Percentiles rank a stretch among this genome's conserved stretches.
phyloP scores from a whole-genome alignment of 2,888 invertebrate species.

The Acrocyrtus sp. region DNA sequence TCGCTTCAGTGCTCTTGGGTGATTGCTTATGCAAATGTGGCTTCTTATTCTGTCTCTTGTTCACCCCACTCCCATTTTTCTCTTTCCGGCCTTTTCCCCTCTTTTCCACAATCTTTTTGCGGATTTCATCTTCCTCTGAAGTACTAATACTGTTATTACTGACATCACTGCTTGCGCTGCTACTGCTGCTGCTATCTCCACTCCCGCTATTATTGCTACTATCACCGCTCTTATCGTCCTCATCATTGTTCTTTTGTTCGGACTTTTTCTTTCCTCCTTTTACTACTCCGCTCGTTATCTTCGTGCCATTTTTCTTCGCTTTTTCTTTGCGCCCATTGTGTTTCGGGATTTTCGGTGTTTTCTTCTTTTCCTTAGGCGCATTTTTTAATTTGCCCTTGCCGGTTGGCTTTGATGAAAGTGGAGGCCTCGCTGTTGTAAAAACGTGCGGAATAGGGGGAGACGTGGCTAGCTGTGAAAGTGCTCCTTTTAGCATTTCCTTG shows the following conservation, averaged over 20 bases:
- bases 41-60: slow-evolving; percentile 17
- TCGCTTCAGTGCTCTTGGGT: slow-evolving; percentile 35
- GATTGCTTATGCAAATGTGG: slow-evolving; percentile 41
- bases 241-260: background rate
- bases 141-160: slow-evolving; percentile 1
- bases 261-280: background rate
- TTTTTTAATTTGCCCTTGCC: no score
- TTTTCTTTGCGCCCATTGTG: no score
- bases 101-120: no score
- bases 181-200: slow-evolving; percentile 4
- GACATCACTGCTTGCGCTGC: background rate
- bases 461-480: slow-evolving; percentile 12
- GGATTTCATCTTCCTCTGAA: slow-evolving; percentile 19
- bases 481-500: slow-evolving; percentile 11
- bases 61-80: background rate
- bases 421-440: no score
- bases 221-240: slow-evolving; percentile 11
- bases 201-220: background rate
- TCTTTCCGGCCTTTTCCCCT: no score
- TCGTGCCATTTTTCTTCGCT: background rate
- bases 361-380: no score
- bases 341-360: no score
- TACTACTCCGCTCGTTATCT: background rate
- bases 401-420: no score
- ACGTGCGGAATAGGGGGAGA: no score